Percentiles rank a stretch among this genome's conserved stretches.
Conservation (phyloP, 2,888 invertebrate species). For the Orchesellides sinensis region DNA sequence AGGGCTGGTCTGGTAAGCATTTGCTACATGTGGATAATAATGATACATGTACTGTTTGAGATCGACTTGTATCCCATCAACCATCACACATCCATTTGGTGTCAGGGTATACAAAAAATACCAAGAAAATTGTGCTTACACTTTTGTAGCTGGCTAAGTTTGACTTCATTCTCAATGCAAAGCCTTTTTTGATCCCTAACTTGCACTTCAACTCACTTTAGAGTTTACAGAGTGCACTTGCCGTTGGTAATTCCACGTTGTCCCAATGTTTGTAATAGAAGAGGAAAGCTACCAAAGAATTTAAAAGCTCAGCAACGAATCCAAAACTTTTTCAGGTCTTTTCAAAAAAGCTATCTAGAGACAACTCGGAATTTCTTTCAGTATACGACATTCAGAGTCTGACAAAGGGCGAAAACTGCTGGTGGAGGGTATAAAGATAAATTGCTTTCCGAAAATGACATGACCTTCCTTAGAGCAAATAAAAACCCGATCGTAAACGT, state of each 20-base stretch:
- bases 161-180: conserved; percentile 37
- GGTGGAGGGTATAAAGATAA: conserved; percentile 43
- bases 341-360: no score
- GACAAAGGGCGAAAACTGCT: conserved; percentile 25
- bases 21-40: no score
- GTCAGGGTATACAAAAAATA: conserved; percentile 22
- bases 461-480: conserved; percentile 20
- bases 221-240: neutral
- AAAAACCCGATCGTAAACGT: conserved; percentile 28
- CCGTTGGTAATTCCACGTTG: no score
- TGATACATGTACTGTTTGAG: neutral
- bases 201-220: conserved; percentile 22
- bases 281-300: no score
- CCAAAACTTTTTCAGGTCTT: no score
- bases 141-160: conserved; percentile 40
- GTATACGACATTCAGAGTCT: conserved; percentile 3
- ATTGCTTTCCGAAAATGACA: conserved; percentile 46
- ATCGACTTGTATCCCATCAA: neutral
- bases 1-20: no score
- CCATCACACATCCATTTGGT: neutral
- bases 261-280: no score
- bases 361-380: conserved; percentile 14
- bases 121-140: conserved; percentile 52
- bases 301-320: no score
- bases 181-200: conserved; percentile 44